Evolutionary conservation across 30 jellyfish, hydroid and myxozoan genomes (phyloP).

Genomic region (Phacellophora camtschatica): DNA sequence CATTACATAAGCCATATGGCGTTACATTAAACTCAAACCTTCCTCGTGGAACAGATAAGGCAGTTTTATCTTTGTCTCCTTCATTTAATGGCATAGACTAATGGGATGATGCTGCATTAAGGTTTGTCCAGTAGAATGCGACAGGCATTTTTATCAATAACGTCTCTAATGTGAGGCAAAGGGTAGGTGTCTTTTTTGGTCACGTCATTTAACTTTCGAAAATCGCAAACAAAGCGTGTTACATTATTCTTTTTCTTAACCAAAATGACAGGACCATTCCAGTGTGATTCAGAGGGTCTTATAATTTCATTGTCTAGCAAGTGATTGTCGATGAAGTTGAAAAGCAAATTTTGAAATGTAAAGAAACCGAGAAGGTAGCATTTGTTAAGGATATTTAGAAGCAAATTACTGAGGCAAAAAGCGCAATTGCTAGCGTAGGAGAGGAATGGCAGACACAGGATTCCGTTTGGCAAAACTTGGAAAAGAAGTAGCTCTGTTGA

Average conservation of each 20-base stretch:
- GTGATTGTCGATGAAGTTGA: constrained; percentile 10
- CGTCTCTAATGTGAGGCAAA: too few relatives aligned
- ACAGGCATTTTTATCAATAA: too few relatives aligned
- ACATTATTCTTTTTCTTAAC: constrained; percentile 53
- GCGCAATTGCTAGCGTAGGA: too few relatives aligned
- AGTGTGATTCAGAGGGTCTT: constrained; percentile 43
- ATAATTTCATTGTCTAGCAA: constrained; percentile 44
- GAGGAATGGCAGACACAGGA: background rate
- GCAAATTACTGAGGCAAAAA: too few relatives aligned
- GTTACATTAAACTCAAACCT: constrained; percentile 46
- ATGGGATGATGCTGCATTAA: too few relatives aligned
- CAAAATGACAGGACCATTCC: constrained; percentile 42
- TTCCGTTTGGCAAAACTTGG: background rate
- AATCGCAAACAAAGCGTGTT: constrained; percentile 55
- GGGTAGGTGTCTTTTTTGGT: constrained; percentile 55
- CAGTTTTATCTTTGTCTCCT: constrained; percentile 24
- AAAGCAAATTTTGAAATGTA: too few relatives aligned
- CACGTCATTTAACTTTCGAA: constrained; percentile 36
- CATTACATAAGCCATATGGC: constrained; percentile 46
- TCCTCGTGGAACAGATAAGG: constrained; percentile 27
- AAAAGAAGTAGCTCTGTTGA: background rate
- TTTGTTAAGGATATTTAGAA: too few relatives aligned
- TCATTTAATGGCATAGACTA: constrained; percentile 22
- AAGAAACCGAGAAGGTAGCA: too few relatives aligned
- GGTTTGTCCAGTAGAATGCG: too few relatives aligned